Evolutionary conservation across 1,140 invertebrate genomes (phyloP), one percentile per base, ranked within the genome.

Genomic region (Cydia splendana): DNA sequence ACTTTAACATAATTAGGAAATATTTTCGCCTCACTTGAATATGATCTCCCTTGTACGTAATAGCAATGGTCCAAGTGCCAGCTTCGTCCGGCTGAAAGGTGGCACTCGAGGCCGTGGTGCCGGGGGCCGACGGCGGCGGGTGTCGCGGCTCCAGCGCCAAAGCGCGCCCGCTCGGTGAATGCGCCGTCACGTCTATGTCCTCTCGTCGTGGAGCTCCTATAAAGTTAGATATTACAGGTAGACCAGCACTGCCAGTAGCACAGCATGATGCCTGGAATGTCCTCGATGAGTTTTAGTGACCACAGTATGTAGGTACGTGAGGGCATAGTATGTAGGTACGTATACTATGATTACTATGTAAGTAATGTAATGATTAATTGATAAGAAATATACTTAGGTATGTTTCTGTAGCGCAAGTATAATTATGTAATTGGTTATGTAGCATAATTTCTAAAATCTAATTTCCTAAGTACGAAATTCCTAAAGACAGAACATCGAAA

Each of bases 41-140:
- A 88, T 99, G 98, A 87, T 98, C 96, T 51, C 97, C 98, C 85
- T 99, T 98, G 90, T 99, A 99, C 24, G 97, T 96, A 77, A 99
- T 98, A 79, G 97, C 97, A 74, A 99, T 98, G 80, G 97, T 96
- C 98, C 98, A 99, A 84, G 98, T 97, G 85, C 98, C 99, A 69
- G 98, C 96, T 95, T 99, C 98, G 82, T 99, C 97, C 5, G 99
- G 98, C 88, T 98, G 97, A 91, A 99, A 99, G 78, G 97, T 98
- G 74, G 98, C 98, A 79, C 97, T 97, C 34, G 91, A 93, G 30
- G 91, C 90, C 0, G 91, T 93, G 45, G 89, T 93, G 28, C 90
- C 91, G 2, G 90, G 89, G 0, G 89, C 91, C 12, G 91, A 93
- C 6, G 90, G 89, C 9, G 91, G 91, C 0, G 91, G 91, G 69